phyloP scores from a whole-genome alignment of 2,797 vertebrate genomes.

The Pogoniulus pusillus region DNA sequence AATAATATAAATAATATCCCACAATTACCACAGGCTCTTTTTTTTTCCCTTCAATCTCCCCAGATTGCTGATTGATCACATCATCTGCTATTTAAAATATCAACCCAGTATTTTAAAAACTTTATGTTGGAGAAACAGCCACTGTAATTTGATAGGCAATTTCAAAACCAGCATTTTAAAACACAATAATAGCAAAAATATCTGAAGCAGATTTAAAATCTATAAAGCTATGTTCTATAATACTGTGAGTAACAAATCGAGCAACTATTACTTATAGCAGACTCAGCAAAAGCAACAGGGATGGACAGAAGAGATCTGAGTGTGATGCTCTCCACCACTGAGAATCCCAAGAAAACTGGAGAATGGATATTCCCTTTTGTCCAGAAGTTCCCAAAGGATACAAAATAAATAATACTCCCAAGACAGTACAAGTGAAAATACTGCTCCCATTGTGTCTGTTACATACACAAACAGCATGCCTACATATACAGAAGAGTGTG shows the following conservation, averaged over 20 bases:
- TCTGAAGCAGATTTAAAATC: slow-evolving; percentile 26
- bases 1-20: slow-evolving; percentile 35
- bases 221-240: slow-evolving; percentile 45
- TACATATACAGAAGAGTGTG: slow-evolving; percentile 80
- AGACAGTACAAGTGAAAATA: slow-evolving; percentile 83
- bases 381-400: slow-evolving; percentile 80
- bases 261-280: slow-evolving; percentile 54
- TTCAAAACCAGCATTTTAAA: slow-evolving; percentile 57
- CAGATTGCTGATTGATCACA: slow-evolving; percentile 29
- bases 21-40: neutral
- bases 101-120: slow-evolving; percentile 26
- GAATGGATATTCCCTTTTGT: slow-evolving; percentile 70
- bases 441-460: slow-evolving; percentile 83
- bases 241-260: slow-evolving; percentile 56
- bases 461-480: slow-evolving; percentile 90
- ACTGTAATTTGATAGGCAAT: slow-evolving; percentile 34
- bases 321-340: slow-evolving; percentile 36
- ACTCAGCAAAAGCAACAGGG: slow-evolving; percentile 51
- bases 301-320: slow-evolving; percentile 54
- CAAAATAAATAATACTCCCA: slow-evolving; percentile 89
- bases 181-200: slow-evolving; percentile 64
- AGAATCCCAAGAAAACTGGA: slow-evolving; percentile 67
- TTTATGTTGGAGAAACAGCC: slow-evolving; percentile 7
- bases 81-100: slow-evolving; percentile 16
- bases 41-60: neutral